Base-by-base conservation (phyloP, 2,113 vertebrate species). In the Colaptes auratus region DNA sequence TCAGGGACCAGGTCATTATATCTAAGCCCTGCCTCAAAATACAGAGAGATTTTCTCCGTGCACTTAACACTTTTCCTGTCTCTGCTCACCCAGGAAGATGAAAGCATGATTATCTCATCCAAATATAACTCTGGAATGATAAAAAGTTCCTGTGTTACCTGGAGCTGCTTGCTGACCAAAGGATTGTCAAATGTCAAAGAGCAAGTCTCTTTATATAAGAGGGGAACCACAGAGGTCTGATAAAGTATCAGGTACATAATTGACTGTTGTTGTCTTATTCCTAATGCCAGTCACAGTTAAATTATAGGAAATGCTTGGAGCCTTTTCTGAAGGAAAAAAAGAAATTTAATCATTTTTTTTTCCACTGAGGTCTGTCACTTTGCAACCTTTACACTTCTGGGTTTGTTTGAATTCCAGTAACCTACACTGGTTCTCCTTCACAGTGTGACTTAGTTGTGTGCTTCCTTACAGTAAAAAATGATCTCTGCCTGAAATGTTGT, bases 201-300 rank as follows among this genome's bases (percentile, higher is more conserved):
- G 8, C 98, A 98, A 28, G 96, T 97, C 78, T 98, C 97, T 76
- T 95, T 96, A 96, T 98, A 97, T 95, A 97, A 76, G 74, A 98
- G 97, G 15, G 98, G 94, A 82, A 72, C 97, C 97, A 61, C 96
- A 59, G 5, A 35, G 56, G 48, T 97, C 92, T 88, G 98, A 98
- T 89, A 98, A 85, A 28, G 97, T 98, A 79, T 98, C 96, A 19
- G 16, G 19, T 23, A 97, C 97, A 2, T 97, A 98, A 81, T 88
- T 97, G 81, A 98, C 92, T 52, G 77, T 98, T 56, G 36, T 96
- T 60, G 95, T 97, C 80, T 96, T 96, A 89, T 98, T 98, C 87
- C 69, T 97, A 70, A 95, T 97, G 92, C 98, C 94, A 72, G 73
- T 98, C 72, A 98, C 35, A 20, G 58, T 97, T 96, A 98, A 95